Conservation (phyloP, 1,140 invertebrate species). For the Bombus pyrosoma region DNA sequence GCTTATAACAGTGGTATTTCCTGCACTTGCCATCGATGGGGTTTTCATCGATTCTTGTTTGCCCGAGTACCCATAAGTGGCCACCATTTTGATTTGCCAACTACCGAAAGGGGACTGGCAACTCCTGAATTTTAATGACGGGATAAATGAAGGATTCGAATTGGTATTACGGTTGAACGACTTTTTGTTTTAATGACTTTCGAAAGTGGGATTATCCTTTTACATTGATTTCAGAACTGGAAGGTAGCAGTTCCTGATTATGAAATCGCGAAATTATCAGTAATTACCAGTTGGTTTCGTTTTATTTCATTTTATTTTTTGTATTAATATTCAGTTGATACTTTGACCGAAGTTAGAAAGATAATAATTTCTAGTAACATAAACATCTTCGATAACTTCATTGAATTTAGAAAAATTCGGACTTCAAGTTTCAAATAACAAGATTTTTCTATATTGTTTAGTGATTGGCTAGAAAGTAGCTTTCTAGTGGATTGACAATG, state of each 20-base stretch:
- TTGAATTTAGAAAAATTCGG: background rate
- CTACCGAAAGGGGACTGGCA: background rate
- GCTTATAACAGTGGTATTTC: background rate
- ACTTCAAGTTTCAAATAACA: background rate
- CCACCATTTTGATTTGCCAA: background rate
- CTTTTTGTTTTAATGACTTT: too few relatives aligned
- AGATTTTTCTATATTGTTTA: too few relatives aligned
- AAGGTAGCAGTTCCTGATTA: too few relatives aligned
- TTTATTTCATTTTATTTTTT: too few relatives aligned
- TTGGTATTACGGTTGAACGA: background rate
- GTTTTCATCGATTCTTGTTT: background rate
- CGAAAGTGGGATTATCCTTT: background rate
- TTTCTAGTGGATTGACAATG: too few relatives aligned
- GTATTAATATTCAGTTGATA: too few relatives aligned
- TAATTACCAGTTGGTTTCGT: too few relatives aligned
- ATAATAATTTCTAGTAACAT: too few relatives aligned
- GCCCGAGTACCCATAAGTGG: background rate
- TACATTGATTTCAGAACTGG: background rate
- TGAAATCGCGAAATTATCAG: too few relatives aligned
- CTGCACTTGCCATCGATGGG: background rate
- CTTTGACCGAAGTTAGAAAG: too few relatives aligned
- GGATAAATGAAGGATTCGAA: background rate
- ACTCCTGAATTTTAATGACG: background rate
- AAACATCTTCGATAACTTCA: too few relatives aligned
- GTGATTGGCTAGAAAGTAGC: too few relatives aligned